These are phyloP conservation scores for Hyalella azteca DNA, from an alignment of 2,888 invertebrate species.

Conservation along the genomic window DNA sequence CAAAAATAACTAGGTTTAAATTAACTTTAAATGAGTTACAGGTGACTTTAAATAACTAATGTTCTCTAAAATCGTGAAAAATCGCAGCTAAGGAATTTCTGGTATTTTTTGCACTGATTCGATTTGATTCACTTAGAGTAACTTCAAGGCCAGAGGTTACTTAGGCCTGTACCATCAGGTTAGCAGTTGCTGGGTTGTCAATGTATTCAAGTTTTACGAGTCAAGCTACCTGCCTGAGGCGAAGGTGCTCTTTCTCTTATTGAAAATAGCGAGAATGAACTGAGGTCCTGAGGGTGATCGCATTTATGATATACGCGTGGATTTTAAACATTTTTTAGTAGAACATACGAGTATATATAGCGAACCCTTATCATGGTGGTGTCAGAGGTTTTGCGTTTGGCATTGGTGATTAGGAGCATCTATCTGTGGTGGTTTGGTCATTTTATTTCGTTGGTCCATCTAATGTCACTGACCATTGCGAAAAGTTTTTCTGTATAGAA, in stretches of 20 bases:
- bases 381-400: neutral
- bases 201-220: neutral
- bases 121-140: neutral
- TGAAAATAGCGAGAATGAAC: no score
- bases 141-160: neutral
- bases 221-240: no score
- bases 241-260: no score
- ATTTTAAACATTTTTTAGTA: neutral
- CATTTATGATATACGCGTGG: neutral
- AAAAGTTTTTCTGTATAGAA: no score
- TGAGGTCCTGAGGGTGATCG: neutral
- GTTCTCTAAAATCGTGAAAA: no score
- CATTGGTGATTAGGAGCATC: neutral
- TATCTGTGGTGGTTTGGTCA: neutral
- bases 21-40: no score
- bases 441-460: no score
- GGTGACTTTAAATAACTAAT: no score
- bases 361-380: neutral
- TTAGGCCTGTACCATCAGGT: neutral
- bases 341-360: neutral
- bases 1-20: no score
- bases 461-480: no score
- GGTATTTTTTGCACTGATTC: neutral
- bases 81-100: no score
- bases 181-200: constrained; percentile 9